Evolutionary conservation across 1,140 invertebrate genomes (phyloP), one percentile per base, ranked within the genome.

Genomic region (Aphis gossypii): DNA sequence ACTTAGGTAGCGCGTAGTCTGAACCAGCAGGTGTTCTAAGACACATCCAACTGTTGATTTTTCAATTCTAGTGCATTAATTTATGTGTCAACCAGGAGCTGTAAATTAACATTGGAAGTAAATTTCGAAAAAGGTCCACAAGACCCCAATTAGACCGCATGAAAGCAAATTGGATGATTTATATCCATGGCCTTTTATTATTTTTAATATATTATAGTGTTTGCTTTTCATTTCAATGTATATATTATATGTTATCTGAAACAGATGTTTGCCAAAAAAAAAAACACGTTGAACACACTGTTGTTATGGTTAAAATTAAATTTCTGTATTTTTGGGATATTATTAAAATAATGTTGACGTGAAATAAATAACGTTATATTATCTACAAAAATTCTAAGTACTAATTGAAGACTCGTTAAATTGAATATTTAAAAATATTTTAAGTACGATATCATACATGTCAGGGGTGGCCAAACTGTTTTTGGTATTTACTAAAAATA

Each of bases 91-190:
- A 93, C 92, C 82, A 38, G 76, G 92, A 93, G 76, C 82, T 84
- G 92, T 93, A 93, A 93, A 93, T 86, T 93, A 86, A 84, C 46
- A 51, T 51, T 38, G 35, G 23, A 23, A 83, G 68, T 51, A 48
- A 92, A 92, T 83, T 82, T 38, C 14, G 21, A 76, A 46, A 38
- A 93, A 56, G 23, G 92, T 86, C 82, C 48, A 6, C 35, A 7
- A 84, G 82, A 92, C 82, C 90, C 92, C 46, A 93, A 93, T 93
- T 93, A 93, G 92, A 86, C 48, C 20, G 35, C n/a, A 48, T 14
- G 90, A 92, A 48, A 83, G 92, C 82, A 86, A 93, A 93, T 86
- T 93, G 23, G 35, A 41, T 86, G 82, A 93, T 93, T 93, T 86
- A 93, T 84, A 5, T 8, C 48, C 14, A 8, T 20, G 38, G 30